Percentiles rank a stretch among this genome's conserved stretches.
Evolutionary conservation across 2,797 vertebrate species (phyloP).

Genomic region (Fratercula arctica): DNA sequence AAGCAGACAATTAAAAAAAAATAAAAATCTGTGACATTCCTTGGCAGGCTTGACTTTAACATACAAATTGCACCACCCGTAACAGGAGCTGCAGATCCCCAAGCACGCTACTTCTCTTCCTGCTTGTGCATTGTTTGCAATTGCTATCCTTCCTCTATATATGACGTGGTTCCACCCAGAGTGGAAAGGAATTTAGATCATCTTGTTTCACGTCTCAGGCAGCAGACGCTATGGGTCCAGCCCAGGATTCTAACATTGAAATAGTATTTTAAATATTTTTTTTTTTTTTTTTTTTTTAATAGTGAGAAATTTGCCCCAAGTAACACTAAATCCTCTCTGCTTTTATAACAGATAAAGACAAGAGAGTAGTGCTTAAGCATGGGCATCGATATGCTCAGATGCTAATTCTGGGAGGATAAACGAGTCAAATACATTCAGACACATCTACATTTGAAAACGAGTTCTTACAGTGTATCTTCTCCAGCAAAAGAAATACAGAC

Average conservation of each 20-base stretch:
- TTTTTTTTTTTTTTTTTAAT: too few relatives aligned
- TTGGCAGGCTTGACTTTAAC: conserved; percentile 22
- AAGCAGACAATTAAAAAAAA: conserved; percentile 62
- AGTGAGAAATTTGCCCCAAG: background rate
- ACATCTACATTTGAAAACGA: background rate
- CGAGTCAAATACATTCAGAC: background rate
- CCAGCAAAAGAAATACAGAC: background rate
- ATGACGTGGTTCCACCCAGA: background rate
- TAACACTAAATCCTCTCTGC: background rate
- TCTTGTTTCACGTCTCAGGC: background rate
- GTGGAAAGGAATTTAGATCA: conserved; percentile 38
- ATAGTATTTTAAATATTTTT: background rate
- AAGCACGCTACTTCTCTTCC: background rate
- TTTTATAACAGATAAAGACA: background rate
- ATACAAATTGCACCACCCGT: background rate
- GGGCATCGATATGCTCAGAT: background rate
- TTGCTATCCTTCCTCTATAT: background rate
- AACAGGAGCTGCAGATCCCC: background rate
- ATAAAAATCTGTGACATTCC: background rate
- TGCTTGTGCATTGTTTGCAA: background rate
- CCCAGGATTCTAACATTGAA: background rate
- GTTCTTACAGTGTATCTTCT: background rate
- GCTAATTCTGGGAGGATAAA: background rate
- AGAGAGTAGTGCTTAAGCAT: background rate
- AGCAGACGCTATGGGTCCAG: background rate